phyloP scores from a whole-genome alignment of 2,113 vertebrate species.

The Calonectris borealis region DNA sequence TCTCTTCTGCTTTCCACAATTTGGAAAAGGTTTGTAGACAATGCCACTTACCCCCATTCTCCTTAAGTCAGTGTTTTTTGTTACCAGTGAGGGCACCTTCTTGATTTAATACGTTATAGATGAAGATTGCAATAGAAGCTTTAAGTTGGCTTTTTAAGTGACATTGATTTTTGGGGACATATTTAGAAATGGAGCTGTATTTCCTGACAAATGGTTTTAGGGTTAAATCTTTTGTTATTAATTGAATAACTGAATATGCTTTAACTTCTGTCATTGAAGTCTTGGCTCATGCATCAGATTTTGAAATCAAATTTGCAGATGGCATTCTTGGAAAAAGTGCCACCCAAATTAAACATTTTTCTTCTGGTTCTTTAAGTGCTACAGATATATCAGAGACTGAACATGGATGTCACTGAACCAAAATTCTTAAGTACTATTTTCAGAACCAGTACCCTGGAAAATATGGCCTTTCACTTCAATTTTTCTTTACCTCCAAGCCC shows the following conservation, averaged over 20 bases:
- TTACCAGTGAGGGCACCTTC: not conserved
- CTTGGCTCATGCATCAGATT: not conserved
- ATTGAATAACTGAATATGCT: not conserved
- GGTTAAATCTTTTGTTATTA: not conserved
- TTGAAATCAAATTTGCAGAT: not conserved
- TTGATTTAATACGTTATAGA: not conserved
- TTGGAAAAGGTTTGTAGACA: not conserved
- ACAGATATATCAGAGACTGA: not conserved
- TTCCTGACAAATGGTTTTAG: not conserved
- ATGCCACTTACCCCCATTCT: not conserved
- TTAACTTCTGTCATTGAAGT: not conserved
- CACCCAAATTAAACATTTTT: not conserved
- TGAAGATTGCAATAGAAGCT: not conserved
- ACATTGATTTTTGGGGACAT: not conserved
- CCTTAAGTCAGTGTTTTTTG: not conserved
- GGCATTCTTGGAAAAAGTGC: not conserved
- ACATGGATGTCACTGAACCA: not conserved
- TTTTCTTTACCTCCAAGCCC: not conserved
- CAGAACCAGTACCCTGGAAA: not conserved
- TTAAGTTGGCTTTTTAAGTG: not conserved
- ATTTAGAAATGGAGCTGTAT: not conserved
- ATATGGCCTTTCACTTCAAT: not conserved
- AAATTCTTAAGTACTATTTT: not conserved
- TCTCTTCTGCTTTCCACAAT: not conserved
- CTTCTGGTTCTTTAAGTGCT: not conserved